Base-by-base conservation (phyloP, 2,888 invertebrate species). In the Diabrotica balteata region DNA sequence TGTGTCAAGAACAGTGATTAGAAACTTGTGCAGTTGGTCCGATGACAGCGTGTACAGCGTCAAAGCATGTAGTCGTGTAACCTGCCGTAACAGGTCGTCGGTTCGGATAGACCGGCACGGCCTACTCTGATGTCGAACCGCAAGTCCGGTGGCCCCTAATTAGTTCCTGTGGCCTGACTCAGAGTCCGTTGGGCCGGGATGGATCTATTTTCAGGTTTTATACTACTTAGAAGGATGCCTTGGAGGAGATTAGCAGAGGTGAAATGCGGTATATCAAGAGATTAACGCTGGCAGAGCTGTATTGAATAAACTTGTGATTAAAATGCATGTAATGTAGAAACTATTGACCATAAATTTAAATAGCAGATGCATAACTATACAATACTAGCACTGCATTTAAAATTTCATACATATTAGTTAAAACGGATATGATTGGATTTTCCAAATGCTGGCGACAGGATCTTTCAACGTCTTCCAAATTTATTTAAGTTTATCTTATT, bases 71-170 rank as follows among this genome's bases (percentile, higher is more conserved):
- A 57, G 67, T 63, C 59, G 65, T 63, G 63, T 59, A 60, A 67
- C 61, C 63, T 59, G 60, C 63, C 67, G 63, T 59, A 65, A 69
- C 69, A 68, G 63, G 59, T 61, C 68, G 53, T 52, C 58, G 54
- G 44, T 58, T 61, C 68, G 49, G 32, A 32, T 32, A 32, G 32
- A 32, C 32, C 68, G 49, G 58, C 55, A 54, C 47, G 54, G 54
- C 65, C 60, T 63, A 55, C 67, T 65, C 59, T 54, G 50, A 68
- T 62, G 66, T 61, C 57, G 63, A 64, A 68, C 73, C 74, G 62
- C 76, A 72, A 72, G 74, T 76, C 77, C 77, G 75, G 75, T 74
- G 54, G 60, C 66, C 57, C 67, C 75, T 78, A 78, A 78, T 78
- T 77, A 77, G 77, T 78, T 78, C 76, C 76, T 76, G 75, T 73